Evolutionary conservation across 1,140 invertebrate species (phyloP), one percentile per base, ranked within the genome.

Genomic region (Sarcophaga peregrina): DNA sequence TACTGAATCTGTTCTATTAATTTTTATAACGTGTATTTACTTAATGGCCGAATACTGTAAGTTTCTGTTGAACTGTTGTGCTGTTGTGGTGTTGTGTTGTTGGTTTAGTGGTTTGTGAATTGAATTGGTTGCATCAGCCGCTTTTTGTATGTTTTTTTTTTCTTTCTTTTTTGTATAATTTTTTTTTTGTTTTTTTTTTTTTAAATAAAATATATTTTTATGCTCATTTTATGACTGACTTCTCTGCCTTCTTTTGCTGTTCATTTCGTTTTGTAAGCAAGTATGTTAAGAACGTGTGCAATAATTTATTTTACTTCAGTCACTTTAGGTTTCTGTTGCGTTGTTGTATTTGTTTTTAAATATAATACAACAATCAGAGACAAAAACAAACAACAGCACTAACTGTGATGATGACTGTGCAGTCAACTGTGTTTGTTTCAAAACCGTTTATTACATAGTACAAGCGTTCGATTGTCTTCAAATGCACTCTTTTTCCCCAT

Each of bases 221-320:
- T 37, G 25, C 25, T 37, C 25, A 37, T 37, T 37, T 37, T 37
- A 37, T 37, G 25, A 37, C 25, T 37, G 25, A 37, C 25, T 37
- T 37, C 25, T 37, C 25, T 37, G 25, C 4, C 25, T 37, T 37
- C 25, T 37, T 37, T 37, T 37, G 25, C 25, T 37, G 25, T 37
- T 37, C 4, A 37, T 37, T 37, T 37, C 25, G 25, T 37, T 37
- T 37, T 37, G 25, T 37, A 37, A 4, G 54, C 8, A 13, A 15
- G 52, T 13, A 13, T 15, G 52, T 58, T 15, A 68, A 20, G n/a
- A 20, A 68, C 17, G 62, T 68, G 15, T 68, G 62, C 62, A 68
- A 68, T 68, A 68, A 68, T 68, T 68, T 68, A n/a, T 37, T 68
- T n/a, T 20, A 68, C 62, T 68, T 68, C 20, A 20, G 62, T 68